Base-by-base conservation (phyloP, 2,797 vertebrate genomes). In the Chlorospingus semifuscus region DNA sequence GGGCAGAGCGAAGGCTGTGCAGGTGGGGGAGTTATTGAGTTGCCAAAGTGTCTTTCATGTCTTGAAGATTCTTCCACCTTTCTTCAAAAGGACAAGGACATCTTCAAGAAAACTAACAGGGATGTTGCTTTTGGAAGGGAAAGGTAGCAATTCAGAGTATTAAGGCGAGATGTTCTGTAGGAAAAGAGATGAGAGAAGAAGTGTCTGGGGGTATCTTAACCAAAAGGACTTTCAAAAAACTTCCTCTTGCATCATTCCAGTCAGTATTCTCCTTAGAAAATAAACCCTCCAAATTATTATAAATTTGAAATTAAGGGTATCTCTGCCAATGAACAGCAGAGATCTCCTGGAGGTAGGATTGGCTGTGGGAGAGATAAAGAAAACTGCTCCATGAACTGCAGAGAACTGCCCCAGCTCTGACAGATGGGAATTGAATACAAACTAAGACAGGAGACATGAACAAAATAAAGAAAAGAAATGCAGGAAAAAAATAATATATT, bases 1-100 rank as follows among this genome's bases (percentile, higher is more conserved):
- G 76, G 80, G 61, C 90, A 39, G 83, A 90, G 80, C 29, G 92
- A 64, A 75, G 65, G 80, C 61, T 88, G 60, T 77, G 90, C 79
- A 57, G 89, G 50, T 82, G 75, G 47, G 59, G 64, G 56, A 88
- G 76, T 94, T 59, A 15, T 19, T 77, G 20, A 26, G 7, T 80
- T 91, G n/a, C 69, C 79, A 87, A 86, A 75, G 27, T 79, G 88
- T 63, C 79, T 87, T 65, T 83, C 88, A 44, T 4, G 16, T 44
- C 68, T 88, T 11, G 2, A 74, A 39, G 53, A 57, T 81, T 87
- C 61, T 75, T 88, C 71, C 79, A 83, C 79, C 47, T 85, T 83
- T 49, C 74, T 71, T 80, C 55, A 26, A 83, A 83, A 86, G 91
- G 72, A 77, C 50, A 27, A 53, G 60, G 32, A 27, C 36, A 22